Evolutionary conservation across 2,888 invertebrate species (phyloP).

Genomic region (Scaptomyza tumidula): DNA sequence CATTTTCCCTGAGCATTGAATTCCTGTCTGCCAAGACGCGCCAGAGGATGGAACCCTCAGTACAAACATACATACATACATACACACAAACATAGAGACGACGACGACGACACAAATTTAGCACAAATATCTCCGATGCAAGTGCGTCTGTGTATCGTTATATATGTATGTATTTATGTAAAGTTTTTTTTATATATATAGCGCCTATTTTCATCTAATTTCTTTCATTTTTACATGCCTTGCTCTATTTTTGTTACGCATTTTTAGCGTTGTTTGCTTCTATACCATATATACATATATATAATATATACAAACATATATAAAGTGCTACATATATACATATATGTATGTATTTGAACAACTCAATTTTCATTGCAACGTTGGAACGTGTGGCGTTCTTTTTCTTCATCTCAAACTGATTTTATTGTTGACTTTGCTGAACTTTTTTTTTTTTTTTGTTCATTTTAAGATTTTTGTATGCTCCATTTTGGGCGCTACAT

Average conservation of each 20-base stretch:
- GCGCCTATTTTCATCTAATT: slow-evolving; percentile 77
- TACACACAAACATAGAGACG: slow-evolving; percentile 1
- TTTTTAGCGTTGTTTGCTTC: slow-evolving; percentile 68
- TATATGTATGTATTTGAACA: slow-evolving; percentile 36
- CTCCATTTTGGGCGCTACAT: slow-evolving; percentile 33
- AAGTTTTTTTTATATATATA: slow-evolving; percentile 55
- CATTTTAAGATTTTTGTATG: slow-evolving; percentile 22
- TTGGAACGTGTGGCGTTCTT: slow-evolving; percentile 31
- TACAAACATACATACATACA: slow-evolving; percentile 6
- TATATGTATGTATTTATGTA: slow-evolving; percentile 11
- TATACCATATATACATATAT: slow-evolving; percentile 46
- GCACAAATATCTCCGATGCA: slow-evolving; percentile 63
- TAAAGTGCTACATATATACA: slow-evolving; percentile 10
- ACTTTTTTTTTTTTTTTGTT: slow-evolving; percentile 26
- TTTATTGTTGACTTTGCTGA: slow-evolving; percentile 36
- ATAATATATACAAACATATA: slow-evolving; percentile 5
- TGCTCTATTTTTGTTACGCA: slow-evolving; percentile 75
- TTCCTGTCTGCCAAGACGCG: slow-evolving; percentile 65
- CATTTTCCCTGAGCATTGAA: slow-evolving; percentile 57
- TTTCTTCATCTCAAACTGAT: slow-evolving; percentile 33
- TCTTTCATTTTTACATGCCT: slow-evolving; percentile 72
- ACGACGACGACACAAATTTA: slow-evolving; percentile 45
- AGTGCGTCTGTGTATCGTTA: slow-evolving; percentile 20
- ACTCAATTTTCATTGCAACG: slow-evolving; percentile 67
- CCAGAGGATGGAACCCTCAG: slow-evolving; percentile 50